These are phyloP conservation scores for Spongilla lacustris DNA, from an alignment of 37 sponge, comb jelly and placozoan genomes.

Conservation along the genomic window DNA sequence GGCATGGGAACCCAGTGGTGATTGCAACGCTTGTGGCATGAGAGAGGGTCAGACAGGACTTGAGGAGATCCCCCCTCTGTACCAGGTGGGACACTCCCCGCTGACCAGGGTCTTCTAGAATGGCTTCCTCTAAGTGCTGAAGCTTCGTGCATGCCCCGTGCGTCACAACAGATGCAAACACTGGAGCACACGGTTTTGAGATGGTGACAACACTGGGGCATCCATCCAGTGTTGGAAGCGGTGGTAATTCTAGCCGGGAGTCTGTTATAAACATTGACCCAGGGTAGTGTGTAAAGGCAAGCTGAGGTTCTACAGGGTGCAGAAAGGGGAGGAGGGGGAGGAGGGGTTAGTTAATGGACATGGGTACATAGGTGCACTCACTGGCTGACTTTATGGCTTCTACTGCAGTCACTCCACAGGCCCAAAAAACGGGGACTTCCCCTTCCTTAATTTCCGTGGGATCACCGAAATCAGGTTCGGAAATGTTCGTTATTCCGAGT, in stretches of 20 bases:
- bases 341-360: not conserved
- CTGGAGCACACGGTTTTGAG: constrained; percentile 39
- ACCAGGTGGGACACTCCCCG: constrained; percentile 45
- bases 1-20: constrained; percentile 74
- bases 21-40: constrained; percentile 73
- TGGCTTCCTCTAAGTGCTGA: constrained; percentile 40
- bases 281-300: constrained; percentile 82
- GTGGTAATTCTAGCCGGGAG: not conserved
- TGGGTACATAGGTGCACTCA: constrained; percentile 2
- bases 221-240: not conserved
- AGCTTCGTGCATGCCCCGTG: not conserved
- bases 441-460: constrained; percentile 27
- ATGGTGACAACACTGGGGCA: constrained; percentile 16
- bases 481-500: constrained; percentile 73
- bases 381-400: constrained; percentile 54
- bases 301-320: constrained; percentile 40
- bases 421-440: constrained; percentile 94
- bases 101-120: constrained; percentile 71
- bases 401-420: constrained; percentile 85
- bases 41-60: constrained; percentile 64
- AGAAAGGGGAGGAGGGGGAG: not conserved
- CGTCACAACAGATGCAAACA: constrained; percentile 45
- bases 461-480: constrained; percentile 47
- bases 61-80: constrained; percentile 61
- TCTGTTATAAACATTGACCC: constrained; percentile 93